A percentile compares a stretch with the other conserved stretches of the same genome.
Evolutionary conservation across 2,888 invertebrate genomes (phyloP).

Genomic region (Nudaria mundana): DNA sequence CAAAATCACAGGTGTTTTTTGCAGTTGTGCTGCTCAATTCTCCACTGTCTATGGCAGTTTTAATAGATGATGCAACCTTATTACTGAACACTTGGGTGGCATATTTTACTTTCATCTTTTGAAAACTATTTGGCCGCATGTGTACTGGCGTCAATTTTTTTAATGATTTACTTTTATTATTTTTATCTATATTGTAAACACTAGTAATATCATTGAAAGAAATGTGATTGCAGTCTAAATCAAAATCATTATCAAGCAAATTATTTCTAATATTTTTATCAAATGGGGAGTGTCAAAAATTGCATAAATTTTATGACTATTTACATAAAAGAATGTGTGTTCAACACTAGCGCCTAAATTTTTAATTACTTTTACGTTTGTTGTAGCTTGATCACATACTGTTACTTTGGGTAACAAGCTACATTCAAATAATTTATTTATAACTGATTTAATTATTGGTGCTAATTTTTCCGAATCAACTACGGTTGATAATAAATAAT

Average conservation of each 20-base stretch:
- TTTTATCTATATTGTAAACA: background rate
- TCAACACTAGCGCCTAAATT: background rate
- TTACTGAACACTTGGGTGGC: constrained; percentile 11
- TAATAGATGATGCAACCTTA: constrained; percentile 4
- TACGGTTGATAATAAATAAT: constrained; percentile 9
- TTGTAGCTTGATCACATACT: background rate
- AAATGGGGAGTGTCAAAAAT: constrained; percentile 11
- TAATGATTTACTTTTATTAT: constrained; percentile 1
- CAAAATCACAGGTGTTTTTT: constrained; percentile 3
- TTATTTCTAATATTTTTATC: constrained; percentile 20
- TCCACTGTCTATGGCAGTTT: constrained; percentile 1
- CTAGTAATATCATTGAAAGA: background rate
- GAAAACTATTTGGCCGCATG: too few species aligned
- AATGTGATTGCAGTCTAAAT: background rate
- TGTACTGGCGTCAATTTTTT: background rate
- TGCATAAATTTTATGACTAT: background rate
- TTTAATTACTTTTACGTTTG: background rate
- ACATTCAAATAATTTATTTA: background rate
- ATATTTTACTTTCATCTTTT: constrained; percentile 11
- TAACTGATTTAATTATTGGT: background rate
- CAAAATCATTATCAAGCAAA: constrained; percentile 6
- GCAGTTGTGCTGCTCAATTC: background rate
- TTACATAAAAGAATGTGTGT: constrained; percentile 5
- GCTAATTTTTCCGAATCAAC: background rate
- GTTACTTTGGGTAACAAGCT: background rate